Evolutionary conservation across 2,888 invertebrate genomes (phyloP), one percentile per base, ranked within the genome.

Genomic region (Nineta flava): DNA sequence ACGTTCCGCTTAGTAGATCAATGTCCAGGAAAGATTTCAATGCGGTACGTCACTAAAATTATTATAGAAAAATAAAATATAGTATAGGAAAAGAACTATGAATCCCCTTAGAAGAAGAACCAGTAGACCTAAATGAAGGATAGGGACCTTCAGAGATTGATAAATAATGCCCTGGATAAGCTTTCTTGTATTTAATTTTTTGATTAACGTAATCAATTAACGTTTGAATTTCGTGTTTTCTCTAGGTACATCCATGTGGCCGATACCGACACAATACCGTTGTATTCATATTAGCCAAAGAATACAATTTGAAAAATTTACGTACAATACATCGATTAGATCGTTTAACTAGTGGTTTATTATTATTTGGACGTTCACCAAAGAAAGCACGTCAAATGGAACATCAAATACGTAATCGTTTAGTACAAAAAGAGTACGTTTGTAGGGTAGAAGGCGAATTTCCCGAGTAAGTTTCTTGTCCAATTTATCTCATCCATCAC

Each of bases 241-340:
- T 64, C n/a, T 72, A 93, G 92, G 91, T 93, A 52, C 97, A 99
- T 69, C 96, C 97, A 2, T 97, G 97, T 68, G 99, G 99, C 53
- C 79, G 96, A 62, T 99, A 97, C 71, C 79, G 95, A 49, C 92
- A 95, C 73, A 99, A 99, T 71, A 93, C 95, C 7, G 87, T 99
- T 55, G 87, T 92, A 50, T 94, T 92, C 67, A 95, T 97, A 61
- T 77, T 99, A 61, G 92, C 93, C 58, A 94, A 94, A 70, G 95
- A 97, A 69, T 87, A 93, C 68, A 91, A 91, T 69, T 73, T 92
- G 70, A 87, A 88, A 68, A 92, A 95, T 64, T 74, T 96, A 56
- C 77, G 94, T 65, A 93, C 92, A 57, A 88, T 95, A 60, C 95
- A 97, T 73, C 80, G 97, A 61, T 75, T 97, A 63, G 99, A 99